Evolutionary conservation across 2,888 invertebrate genomes (phyloP), one percentile per base, ranked within the genome.

Genomic region (Drosophila siamana): DNA sequence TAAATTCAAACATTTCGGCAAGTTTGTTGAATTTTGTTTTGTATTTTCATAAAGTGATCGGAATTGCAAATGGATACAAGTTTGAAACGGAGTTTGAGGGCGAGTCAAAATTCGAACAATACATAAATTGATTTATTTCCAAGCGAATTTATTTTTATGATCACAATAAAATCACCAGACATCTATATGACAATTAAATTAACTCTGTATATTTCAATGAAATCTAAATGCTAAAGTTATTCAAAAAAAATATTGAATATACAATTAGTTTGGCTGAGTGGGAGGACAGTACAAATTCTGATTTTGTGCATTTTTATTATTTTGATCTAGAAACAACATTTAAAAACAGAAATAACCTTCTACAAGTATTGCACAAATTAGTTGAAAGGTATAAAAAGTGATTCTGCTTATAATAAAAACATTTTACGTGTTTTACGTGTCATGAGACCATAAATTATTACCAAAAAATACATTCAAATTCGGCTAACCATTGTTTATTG

Each of bases 351-450:
- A 44, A 19, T 59, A 65, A 47, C 30, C 59, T 51, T 59, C 26
- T 24, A 8, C n/a, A 30, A 9, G 30, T 48, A 11, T 11, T 60
- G 59, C 40, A 38, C 6, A 52, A 48, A 54, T 43, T 36, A 19
- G 22, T 19, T 51, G 33, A 19, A 11, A 2, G 8, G 5, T 28
- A 56, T 41, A 38, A 48, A 13, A 41, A 40, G 33, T 55, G 19
- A 41, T 16, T 50, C 41, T 46, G 40, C n/a, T 38, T 43, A 13
- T 40, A 40, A 41, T 55, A 50, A 62, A 60, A 66, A 65, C 68
- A 71, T 76, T 72, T 69, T 79, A 72, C 60, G 64, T 68, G 79
- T 63, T 70, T 74, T 61, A 57, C 63, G 60, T 78, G 68, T 55
- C 62, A 51, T 41, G 28, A 19, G 30, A 44, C 47, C 44, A 82